Conservation (phyloP, 2,797 vertebrate genomes). For the Arremon brunneinucha region DNA sequence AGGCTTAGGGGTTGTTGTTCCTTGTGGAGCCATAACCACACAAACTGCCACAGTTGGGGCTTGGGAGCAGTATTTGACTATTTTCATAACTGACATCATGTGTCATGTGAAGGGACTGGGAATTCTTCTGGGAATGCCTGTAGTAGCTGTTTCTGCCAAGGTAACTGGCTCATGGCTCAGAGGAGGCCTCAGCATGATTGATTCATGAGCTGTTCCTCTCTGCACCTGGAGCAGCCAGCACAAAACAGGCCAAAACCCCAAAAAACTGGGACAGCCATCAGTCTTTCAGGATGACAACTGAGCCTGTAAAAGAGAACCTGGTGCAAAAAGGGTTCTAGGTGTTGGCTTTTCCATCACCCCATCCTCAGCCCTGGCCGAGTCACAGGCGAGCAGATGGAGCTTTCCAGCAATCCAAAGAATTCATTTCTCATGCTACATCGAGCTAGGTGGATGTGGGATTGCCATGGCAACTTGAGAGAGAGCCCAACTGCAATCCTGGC, state of each 20-base stretch:
- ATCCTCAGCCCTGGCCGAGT: not conserved
- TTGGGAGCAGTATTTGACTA: not conserved
- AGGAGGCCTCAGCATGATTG: not conserved
- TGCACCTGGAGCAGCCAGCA: not conserved
- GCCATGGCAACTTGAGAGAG: slow-evolving; percentile 9
- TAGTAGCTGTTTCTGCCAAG: not conserved
- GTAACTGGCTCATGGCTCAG: not conserved
- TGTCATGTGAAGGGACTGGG: not conserved
- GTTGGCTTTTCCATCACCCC: not conserved
- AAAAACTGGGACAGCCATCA: not conserved
- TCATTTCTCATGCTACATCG: not conserved
- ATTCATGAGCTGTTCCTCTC: not conserved
- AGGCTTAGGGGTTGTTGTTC: not conserved
- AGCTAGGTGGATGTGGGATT: slow-evolving; percentile 29
- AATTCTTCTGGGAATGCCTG: not conserved
- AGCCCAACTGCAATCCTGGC: slow-evolving; percentile 2
- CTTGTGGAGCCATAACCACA: not conserved
- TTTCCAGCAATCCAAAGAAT: slow-evolving; percentile 20
- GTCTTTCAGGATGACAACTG: not conserved
- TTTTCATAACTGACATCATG: not conserved
- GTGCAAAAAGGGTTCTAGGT: not conserved
- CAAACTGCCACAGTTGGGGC: not conserved
- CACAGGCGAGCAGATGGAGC: slow-evolving; percentile 22
- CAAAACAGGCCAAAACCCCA: not conserved
- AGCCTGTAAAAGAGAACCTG: not conserved